These are phyloP conservation scores for Tapirus terrestris DNA, from an alignment of 2,113 vertebrate genomes.

Conservation along the genomic window DNA sequence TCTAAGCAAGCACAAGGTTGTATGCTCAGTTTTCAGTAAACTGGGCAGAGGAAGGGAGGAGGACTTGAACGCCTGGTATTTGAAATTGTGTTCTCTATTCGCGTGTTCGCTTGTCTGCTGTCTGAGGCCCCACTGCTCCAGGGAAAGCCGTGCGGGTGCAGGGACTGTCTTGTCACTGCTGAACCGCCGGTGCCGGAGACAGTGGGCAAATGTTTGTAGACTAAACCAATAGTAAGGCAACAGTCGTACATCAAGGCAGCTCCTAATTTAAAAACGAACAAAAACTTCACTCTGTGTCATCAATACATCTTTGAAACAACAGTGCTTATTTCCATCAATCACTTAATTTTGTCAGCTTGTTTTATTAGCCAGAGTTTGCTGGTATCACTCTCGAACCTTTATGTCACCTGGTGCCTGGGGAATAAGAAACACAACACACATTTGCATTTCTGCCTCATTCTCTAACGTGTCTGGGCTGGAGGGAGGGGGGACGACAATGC, in stretches of 20 bases:
- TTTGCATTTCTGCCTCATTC: neutral
- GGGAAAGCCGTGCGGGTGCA: too few relatives aligned
- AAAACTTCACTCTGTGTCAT: neutral
- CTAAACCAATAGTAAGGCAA: neutral
- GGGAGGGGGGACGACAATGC: fast-evolving
- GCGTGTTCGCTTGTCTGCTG: neutral
- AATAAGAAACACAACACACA: neutral
- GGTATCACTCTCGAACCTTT: neutral
- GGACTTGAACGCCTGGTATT: too few relatives aligned
- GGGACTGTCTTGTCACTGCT: neutral
- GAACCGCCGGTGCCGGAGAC: neutral
- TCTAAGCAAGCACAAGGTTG: neutral
- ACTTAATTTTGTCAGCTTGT: neutral
- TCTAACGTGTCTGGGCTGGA: neutral
- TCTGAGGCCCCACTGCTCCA: neutral
- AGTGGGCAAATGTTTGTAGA: neutral
- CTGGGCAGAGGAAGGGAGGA: neutral
- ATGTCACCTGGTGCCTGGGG: neutral
- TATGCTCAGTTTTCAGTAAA: neutral
- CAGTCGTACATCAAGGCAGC: neutral
- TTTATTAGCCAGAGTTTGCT: neutral
- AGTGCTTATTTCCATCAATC: neutral
- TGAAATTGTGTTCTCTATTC: neutral
- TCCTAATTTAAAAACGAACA: neutral
- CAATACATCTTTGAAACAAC: neutral